A percentile compares a stretch with the other conserved stretches of the same genome.
These are phyloP conservation scores for Ophiothrix spiculata DNA, from an alignment of 35 echinoderm and acorn worm genomes.

Conservation along the genomic window DNA sequence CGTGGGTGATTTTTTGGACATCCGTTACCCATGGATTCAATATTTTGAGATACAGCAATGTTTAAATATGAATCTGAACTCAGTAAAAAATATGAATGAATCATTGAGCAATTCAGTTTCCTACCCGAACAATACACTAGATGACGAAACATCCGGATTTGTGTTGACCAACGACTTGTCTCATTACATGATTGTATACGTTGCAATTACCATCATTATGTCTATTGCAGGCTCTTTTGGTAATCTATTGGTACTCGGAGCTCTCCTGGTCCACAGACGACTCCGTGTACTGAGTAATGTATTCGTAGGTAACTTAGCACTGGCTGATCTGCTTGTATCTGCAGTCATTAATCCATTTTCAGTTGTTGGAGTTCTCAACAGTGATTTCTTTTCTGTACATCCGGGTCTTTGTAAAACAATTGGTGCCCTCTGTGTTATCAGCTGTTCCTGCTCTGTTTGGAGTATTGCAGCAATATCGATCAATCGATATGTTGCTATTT, in stretches of 20 bases:
- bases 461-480: constrained; percentile 47
- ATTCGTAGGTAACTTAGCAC: constrained; percentile 67
- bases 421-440: constrained; percentile 26
- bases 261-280: constrained; percentile 35
- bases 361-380: constrained; percentile 33
- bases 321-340: constrained; percentile 61
- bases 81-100: too few relatives aligned
- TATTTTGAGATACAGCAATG: too few relatives aligned
- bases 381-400: not conserved
- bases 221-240: constrained; percentile 34
- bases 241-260: constrained; percentile 57
- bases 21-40: too few relatives aligned
- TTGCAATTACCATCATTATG: constrained; percentile 27
- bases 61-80: too few relatives aligned
- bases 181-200: constrained; percentile 24
- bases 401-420: constrained; percentile 9
- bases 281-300: constrained; percentile 46
- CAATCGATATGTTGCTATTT: constrained; percentile 56
- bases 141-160: too few relatives aligned
- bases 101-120: too few relatives aligned
- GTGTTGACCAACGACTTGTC: too few relatives aligned
- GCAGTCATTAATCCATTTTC: constrained; percentile 63
- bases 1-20: too few relatives aligned
- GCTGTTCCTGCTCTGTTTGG: constrained; percentile 56
- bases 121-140: too few relatives aligned